Evolutionary conservation across 2,113 vertebrate species (phyloP).

Genomic region (Nannospalax galili): DNA sequence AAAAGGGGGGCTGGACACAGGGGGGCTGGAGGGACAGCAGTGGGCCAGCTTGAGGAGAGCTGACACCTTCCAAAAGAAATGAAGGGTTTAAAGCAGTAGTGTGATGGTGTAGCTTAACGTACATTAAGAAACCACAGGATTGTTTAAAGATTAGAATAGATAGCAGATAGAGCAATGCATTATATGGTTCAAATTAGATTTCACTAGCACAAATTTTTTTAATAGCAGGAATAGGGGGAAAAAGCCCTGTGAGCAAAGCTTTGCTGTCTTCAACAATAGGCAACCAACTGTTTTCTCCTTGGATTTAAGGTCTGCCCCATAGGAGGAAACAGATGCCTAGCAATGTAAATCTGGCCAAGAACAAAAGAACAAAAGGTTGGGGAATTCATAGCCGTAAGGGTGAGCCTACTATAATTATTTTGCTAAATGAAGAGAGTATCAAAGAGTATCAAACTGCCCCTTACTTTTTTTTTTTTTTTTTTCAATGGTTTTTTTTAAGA

Average conservation of each 20-base stretch:
- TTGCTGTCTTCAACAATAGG: neutral
- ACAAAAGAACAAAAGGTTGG: neutral
- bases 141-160: neutral
- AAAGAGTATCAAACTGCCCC: no score
- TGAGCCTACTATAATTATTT: neutral
- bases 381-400: neutral
- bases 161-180: no score
- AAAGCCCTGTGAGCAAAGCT: neutral
- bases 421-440: neutral
- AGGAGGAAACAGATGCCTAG: neutral
- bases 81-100: neutral
- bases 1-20: neutral
- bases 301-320: neutral
- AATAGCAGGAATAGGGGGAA: neutral
- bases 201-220: neutral
- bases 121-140: neutral
- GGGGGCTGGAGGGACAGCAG: neutral
- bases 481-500: no score
- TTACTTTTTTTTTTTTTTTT: no score
- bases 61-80: neutral
- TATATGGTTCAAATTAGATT: neutral
- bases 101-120: neutral
- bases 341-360: neutral
- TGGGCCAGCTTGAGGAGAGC: neutral
- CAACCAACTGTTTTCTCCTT: neutral